Conservation (phyloP, 2,888 invertebrate genomes). For the Amphipyra tragopoginis region DNA sequence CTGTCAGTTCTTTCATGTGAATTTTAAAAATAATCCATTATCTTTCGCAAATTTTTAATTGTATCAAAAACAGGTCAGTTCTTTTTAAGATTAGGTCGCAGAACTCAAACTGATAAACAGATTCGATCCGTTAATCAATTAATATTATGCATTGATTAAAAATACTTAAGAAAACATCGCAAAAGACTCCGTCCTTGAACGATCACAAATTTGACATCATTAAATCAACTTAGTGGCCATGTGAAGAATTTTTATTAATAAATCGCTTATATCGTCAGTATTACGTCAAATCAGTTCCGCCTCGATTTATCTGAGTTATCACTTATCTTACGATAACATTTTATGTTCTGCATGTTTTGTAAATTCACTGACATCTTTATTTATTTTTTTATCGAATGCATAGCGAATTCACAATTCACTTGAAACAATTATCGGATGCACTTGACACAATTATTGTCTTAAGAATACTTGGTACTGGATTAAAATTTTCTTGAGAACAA, state of each 20-base stretch:
- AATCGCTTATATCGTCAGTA: constrained; percentile 17
- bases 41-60: not conserved
- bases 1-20: not conserved
- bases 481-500: too few relatives aligned
- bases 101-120: not conserved
- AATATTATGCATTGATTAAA: constrained; percentile 37
- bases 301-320: constrained; percentile 30
- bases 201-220: constrained; percentile 50
- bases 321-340: constrained; percentile 43
- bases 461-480: too few relatives aligned
- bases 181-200: constrained; percentile 33
- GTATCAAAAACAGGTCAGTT: not conserved
- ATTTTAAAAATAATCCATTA: not conserved
- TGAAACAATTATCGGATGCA: too few relatives aligned
- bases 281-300: constrained; percentile 62
- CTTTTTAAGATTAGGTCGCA: not conserved
- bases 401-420: not conserved
- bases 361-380: constrained; percentile 21
- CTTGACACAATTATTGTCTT: too few relatives aligned
- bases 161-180: constrained; percentile 31
- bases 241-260: constrained; percentile 32
- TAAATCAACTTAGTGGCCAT: constrained; percentile 37
- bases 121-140: constrained; percentile 18
- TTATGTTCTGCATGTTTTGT: constrained; percentile 20
- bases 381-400: constrained; percentile 23